Evolutionary conservation across 1,140 invertebrate genomes (phyloP).

Genomic region (Apolygus lucorum): DNA sequence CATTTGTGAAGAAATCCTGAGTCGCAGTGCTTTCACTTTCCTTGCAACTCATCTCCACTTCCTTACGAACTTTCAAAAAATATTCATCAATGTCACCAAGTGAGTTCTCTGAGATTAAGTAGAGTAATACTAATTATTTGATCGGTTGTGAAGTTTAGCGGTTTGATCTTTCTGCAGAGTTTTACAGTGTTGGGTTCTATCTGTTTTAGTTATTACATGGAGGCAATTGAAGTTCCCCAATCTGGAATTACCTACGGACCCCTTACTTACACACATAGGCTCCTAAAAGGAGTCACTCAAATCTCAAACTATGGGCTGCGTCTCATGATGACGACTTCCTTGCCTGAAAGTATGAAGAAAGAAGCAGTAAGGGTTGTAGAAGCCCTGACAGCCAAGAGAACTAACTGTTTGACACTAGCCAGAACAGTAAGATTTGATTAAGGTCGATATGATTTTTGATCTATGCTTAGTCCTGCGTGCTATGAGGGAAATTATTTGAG

Average conservation of each 20-base stretch:
- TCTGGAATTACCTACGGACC: slow-evolving; percentile 23
- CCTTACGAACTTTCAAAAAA: slow-evolving; percentile 58
- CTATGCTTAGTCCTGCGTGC: no score
- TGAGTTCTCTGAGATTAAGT: slow-evolving; percentile 48
- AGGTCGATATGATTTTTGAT: no score
- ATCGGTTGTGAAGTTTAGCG: no score
- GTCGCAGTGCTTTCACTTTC: slow-evolving; percentile 62
- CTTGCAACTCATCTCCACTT: slow-evolving; percentile 75
- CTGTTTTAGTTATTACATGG: slow-evolving; percentile 40
- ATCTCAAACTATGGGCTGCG: slow-evolving; percentile 43
- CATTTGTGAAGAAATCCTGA: slow-evolving; percentile 63
- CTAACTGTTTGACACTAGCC: slow-evolving; percentile 6
- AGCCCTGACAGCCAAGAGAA: slow-evolving; percentile 11
- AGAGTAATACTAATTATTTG: no score
- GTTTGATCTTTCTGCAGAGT: no score
- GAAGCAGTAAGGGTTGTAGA: slow-evolving; percentile 21
- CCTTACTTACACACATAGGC: slow-evolving; percentile 42
- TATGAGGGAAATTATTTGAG: no score
- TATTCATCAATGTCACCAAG: slow-evolving; percentile 73
- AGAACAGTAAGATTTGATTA: slow-evolving; percentile 7
- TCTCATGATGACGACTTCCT: slow-evolving; percentile 37
- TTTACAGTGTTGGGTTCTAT: slow-evolving; percentile 34
- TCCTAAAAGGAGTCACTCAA: slow-evolving; percentile 38
- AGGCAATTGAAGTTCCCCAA: slow-evolving; percentile 35
- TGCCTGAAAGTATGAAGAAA: slow-evolving; percentile 31